Evolutionary conservation across 2,888 invertebrate species (phyloP).

Genomic region (Rotaria magnacalcarata): DNA sequence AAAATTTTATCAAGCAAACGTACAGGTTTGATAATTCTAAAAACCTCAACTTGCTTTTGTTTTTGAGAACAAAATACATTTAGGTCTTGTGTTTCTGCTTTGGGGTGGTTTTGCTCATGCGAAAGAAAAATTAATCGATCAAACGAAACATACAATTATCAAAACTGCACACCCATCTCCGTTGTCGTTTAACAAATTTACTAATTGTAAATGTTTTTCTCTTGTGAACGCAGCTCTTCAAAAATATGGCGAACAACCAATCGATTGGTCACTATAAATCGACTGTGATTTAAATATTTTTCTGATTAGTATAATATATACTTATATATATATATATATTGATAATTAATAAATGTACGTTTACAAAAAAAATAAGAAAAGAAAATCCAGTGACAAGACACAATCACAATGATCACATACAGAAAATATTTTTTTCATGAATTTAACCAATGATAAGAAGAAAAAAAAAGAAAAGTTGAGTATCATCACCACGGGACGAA

Average conservation of each 20-base stretch:
- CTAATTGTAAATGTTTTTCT: conserved; percentile 54
- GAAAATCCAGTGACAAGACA: neutral
- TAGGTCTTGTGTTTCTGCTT: conserved; percentile 52
- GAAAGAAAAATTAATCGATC: conserved; percentile 53
- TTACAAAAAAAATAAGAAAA: neutral
- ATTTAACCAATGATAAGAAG: neutral
- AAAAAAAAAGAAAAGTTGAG: neutral
- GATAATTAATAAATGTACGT: neutral
- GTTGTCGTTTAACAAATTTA: conserved; percentile 52
- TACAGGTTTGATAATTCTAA: neutral
- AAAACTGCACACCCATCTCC: conserved; percentile 57
- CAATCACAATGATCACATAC: neutral
- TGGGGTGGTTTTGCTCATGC: conserved; percentile 57
- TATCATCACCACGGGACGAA: neutral
- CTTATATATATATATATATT: neutral
- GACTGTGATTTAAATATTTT: neutral
- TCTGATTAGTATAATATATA: neutral
- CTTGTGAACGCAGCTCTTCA: conserved; percentile 50
- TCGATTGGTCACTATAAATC: conserved; percentile 51
- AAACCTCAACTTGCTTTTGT: too few species aligned
- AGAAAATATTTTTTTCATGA: neutral
- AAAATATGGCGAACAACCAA: conserved; percentile 49
- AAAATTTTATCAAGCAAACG: conserved; percentile 50
- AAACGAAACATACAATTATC: conserved; percentile 51
- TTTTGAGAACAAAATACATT: too few species aligned